Percentiles rank a stretch among this genome's conserved stretches.
Conservation (phyloP, 2,888 invertebrate species). For the Drosophila fulvimacula region DNA sequence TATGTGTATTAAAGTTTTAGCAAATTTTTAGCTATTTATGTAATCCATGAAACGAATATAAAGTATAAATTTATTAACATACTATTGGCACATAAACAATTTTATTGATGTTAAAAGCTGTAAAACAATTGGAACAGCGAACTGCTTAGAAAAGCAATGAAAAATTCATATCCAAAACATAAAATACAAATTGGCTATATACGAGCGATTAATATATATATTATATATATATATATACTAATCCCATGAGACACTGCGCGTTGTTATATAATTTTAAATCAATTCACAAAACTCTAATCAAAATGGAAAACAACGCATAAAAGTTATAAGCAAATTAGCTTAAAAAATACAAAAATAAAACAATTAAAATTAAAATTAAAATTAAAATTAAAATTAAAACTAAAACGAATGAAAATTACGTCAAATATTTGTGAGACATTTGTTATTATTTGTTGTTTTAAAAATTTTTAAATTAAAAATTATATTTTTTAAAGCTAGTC, state of each 20-base stretch:
- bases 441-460: conserved; percentile 8
- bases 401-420: conserved; percentile 20
- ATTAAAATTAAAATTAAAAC: conserved; percentile 29
- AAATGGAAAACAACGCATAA: conserved; percentile 68
- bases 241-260: conserved; percentile 54
- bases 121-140: conserved; percentile 26
- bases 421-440: conserved; percentile 20
- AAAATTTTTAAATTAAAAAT: conserved; percentile 15
- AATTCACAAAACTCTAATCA: conserved; percentile 50
- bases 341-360: conserved; percentile 62
- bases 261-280: conserved; percentile 75
- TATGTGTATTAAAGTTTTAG: conserved; percentile 67
- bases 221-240: conserved; percentile 30
- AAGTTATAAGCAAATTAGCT: conserved; percentile 75
- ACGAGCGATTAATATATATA: conserved; percentile 48
- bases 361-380: conserved; percentile 28
- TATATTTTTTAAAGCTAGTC: conserved; percentile 53
- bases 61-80: conserved; percentile 53
- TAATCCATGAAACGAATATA: conserved; percentile 32
- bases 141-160: conserved; percentile 54
- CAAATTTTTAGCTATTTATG: conserved; percentile 66
- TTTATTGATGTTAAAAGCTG: conserved; percentile 73
- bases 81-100: conserved; percentile 72
- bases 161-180: conserved; percentile 66
- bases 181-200: conserved; percentile 64